phyloP scores from a whole-genome alignment of 2,888 invertebrate genomes.

The Apantesis nais region DNA sequence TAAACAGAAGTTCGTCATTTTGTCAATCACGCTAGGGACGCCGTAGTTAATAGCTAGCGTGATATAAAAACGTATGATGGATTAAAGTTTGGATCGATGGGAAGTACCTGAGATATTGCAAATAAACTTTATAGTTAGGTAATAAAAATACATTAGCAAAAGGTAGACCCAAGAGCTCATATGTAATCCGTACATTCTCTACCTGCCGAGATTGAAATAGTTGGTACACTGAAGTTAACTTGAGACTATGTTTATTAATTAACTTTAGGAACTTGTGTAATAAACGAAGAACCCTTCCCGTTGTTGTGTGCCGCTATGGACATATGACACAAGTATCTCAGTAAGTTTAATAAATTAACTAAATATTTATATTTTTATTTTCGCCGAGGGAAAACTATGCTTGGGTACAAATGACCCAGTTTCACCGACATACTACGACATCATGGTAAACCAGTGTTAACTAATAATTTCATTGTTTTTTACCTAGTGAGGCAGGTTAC shows the following conservation, averaged over 20 bases:
- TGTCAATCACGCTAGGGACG: no score
- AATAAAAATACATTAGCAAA: not conserved
- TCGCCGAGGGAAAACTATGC: no score
- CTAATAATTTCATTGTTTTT: no score
- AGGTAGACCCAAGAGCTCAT: slow-evolving; percentile 10
- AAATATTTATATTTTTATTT: no score
- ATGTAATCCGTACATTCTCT: slow-evolving; percentile 29
- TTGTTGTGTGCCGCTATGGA: not conserved
- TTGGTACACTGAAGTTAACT: slow-evolving; percentile 27
- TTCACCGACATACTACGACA: no score
- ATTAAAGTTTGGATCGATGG: no score
- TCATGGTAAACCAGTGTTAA: no score
- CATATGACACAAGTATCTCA: not conserved
- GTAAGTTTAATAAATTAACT: not conserved
- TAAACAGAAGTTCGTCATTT: no score
- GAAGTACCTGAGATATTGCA: not conserved
- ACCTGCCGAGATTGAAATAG: slow-evolving; percentile 41
- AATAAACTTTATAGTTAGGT: not conserved
- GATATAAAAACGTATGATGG: not conserved
- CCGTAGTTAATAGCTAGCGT: not conserved
- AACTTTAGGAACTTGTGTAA: not conserved
- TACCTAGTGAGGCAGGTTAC: no score
- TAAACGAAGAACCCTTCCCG: not conserved
- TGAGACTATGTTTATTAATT: slow-evolving; percentile 25
- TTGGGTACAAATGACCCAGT: no score